Percentiles rank a stretch among this genome's conserved stretches.
Evolutionary conservation across 2,797 vertebrate genomes (phyloP).

Genomic region (Esox masquinongy): DNA sequence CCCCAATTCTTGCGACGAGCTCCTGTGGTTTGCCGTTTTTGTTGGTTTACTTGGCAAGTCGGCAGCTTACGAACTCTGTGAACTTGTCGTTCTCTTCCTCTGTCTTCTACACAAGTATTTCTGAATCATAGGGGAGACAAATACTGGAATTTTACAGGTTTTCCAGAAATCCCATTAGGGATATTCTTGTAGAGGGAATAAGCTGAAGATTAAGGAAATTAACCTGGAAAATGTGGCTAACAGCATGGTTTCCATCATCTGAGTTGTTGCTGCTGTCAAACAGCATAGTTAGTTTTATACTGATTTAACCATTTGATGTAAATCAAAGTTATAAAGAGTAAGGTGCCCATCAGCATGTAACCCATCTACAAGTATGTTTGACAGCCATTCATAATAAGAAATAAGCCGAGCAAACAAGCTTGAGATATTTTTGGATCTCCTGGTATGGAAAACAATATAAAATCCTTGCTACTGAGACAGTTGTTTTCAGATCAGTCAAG

Average conservation of each 20-base stretch:
- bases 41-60: slow-evolving; percentile 56
- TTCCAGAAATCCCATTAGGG: background rate
- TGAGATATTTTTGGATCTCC: background rate
- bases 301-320: background rate
- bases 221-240: background rate
- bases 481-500: background rate
- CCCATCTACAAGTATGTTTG: background rate
- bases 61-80: slow-evolving; percentile 55
- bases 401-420: background rate
- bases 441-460: background rate
- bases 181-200: background rate
- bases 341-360: background rate
- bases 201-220: background rate
- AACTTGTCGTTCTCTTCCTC: slow-evolving; percentile 27
- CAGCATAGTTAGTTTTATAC: background rate
- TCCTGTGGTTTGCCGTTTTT: slow-evolving; percentile 55
- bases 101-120: background rate
- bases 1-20: slow-evolving; percentile 42
- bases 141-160: background rate
- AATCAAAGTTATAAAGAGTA: background rate
- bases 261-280: background rate
- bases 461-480: background rate
- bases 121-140: background rate
- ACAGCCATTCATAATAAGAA: background rate
- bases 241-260: no score